Conservation (phyloP, 2,113 vertebrate species). For the Plecotus auritus region DNA sequence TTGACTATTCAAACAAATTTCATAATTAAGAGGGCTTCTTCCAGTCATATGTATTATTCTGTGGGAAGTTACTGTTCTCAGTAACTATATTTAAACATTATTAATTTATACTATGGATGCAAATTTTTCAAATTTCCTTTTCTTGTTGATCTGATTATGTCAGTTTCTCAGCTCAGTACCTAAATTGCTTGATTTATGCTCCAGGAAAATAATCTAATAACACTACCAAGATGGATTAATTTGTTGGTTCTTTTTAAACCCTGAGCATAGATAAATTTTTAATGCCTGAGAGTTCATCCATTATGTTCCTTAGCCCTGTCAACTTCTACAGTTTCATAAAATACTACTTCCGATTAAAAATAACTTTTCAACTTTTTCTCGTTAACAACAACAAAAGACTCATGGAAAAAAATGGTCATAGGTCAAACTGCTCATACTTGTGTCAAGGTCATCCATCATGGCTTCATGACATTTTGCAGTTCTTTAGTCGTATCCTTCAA, state of each 20-base stretch:
- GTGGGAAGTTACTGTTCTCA: not conserved
- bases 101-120: not conserved
- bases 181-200: not conserved
- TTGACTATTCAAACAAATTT: not conserved
- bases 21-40: not conserved
- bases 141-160: not conserved
- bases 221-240: not conserved
- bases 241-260: not conserved
- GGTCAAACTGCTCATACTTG: not conserved
- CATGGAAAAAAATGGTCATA: not conserved
- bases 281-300: not conserved
- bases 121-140: constrained; percentile 18
- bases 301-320: not conserved
- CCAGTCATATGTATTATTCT: not conserved
- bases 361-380: not conserved
- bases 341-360: not conserved
- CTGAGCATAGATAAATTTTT: not conserved
- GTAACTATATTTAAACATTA: not conserved
- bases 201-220: not conserved
- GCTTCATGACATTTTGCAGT: not conserved
- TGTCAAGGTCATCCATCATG: not conserved
- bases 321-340: not conserved
- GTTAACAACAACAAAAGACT: not conserved
- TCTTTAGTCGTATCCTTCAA: not conserved
- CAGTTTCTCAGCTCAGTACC: not conserved